These are phyloP conservation scores for Acrobasis consociella DNA, from an alignment of 2,888 invertebrate genomes.

Conservation along the genomic window DNA sequence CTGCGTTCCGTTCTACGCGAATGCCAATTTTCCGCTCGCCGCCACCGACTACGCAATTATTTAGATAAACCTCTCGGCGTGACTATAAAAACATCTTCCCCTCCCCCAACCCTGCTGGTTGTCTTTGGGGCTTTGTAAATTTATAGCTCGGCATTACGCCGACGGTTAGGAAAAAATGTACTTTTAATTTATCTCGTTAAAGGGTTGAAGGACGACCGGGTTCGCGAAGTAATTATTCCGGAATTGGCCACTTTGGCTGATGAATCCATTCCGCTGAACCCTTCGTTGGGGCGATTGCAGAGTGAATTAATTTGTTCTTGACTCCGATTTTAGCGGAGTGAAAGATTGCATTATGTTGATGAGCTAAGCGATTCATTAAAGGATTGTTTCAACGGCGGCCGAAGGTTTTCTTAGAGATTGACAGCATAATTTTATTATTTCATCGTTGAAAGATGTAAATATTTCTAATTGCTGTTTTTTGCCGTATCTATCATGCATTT, in stretches of 20 bases:
- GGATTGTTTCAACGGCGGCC: conserved; percentile 28
- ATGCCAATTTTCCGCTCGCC: conserved; percentile 81
- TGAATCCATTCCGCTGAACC: conserved; percentile 75
- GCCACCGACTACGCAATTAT: conserved; percentile 82
- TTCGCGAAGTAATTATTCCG: conserved; percentile 81
- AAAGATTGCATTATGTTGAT: conserved; percentile 73
- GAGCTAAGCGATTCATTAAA: conserved; percentile 46
- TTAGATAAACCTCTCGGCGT: conserved; percentile 82
- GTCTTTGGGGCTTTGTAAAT: conserved; percentile 81
- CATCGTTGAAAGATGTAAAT: background rate
- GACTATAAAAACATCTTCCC: conserved; percentile 82
- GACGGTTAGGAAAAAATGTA: conserved; percentile 81
- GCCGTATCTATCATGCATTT: too few species aligned
- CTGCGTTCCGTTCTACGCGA: conserved; percentile 47
- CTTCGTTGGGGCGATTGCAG: conserved; percentile 67
- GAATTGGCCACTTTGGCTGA: conserved; percentile 82
- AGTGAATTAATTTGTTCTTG: conserved; percentile 75
- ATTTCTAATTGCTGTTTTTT: background rate
- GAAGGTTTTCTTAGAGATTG: background rate
- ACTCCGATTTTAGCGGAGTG: conserved; percentile 67
- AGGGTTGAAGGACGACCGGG: conserved; percentile 81
- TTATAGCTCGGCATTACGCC: conserved; percentile 76
- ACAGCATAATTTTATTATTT: background rate
- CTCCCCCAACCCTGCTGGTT: conserved; percentile 72
- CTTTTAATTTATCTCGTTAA: conserved; percentile 84